Conservation (phyloP, 1,140 invertebrate species). For the Antheraea pernyi region DNA sequence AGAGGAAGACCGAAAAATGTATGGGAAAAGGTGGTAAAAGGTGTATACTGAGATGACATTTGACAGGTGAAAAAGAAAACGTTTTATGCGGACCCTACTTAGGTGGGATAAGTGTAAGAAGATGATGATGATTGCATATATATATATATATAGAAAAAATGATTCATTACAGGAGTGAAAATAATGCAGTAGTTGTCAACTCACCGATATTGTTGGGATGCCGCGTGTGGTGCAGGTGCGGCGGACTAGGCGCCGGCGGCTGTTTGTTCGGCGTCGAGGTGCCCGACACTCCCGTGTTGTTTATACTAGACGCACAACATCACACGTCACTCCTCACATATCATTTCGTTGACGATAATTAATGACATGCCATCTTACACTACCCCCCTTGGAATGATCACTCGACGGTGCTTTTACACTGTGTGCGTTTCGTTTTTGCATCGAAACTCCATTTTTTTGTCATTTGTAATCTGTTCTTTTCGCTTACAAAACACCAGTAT, state of each 20-base stretch:
- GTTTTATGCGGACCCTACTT: too few relatives aligned
- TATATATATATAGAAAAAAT: too few relatives aligned
- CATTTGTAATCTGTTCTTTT: too few relatives aligned
- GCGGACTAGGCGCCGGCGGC: constrained; percentile 45
- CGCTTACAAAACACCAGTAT: too few relatives aligned
- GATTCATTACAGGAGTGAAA: too few relatives aligned
- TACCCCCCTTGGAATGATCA: background rate
- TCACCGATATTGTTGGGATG: constrained; percentile 32
- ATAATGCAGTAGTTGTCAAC: background rate
- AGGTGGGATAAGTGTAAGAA: too few relatives aligned
- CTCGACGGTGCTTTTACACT: background rate
- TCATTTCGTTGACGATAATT: background rate
- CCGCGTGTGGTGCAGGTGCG: constrained; percentile 30
- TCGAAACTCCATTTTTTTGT: too few relatives aligned
- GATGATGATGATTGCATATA: too few relatives aligned
- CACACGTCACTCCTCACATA: background rate
- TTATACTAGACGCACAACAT: constrained; percentile 44
- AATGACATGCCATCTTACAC: background rate
- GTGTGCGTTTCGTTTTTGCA: background rate
- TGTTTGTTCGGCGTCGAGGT: constrained; percentile 58
- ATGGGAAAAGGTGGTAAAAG: too few relatives aligned
- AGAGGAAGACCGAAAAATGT: too few relatives aligned
- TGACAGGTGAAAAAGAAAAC: too few relatives aligned
- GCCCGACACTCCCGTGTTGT: constrained; percentile 49
- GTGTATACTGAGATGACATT: too few relatives aligned